Evolutionary conservation across 2,797 vertebrate species (phyloP), one percentile per base, ranked within the genome.

Genomic region (Spheniscus humboldti): DNA sequence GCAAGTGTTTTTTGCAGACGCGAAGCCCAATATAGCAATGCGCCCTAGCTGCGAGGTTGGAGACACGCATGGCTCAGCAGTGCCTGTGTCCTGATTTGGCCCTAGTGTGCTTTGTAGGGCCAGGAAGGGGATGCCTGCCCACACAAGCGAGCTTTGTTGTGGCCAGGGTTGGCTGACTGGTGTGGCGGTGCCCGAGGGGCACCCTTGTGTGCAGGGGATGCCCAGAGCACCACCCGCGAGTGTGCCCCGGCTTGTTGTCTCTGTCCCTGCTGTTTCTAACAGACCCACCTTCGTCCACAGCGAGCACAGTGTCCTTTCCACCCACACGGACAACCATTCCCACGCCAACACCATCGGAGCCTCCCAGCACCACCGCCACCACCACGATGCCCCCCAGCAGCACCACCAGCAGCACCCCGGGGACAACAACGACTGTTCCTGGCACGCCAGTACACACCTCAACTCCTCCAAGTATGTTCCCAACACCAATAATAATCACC

Each of bases 311-410:
- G 13, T 4, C 45, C 7, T 0, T 52, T 47, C 15, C 73, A 69
- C 14, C 67, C 2, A 0, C 17, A 10, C n/a, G 16, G 0, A 83
- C 66, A 41, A 27, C 75, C 1, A 0, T 13, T 55, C 2, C 67
- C 9, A 11, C 0, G 0, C 0, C 3, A 16, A 33, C 59, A 1
- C 4, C 27, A 0, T 15, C 18, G 0, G 8, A 30, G 18, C 16
- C 50, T 53, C 3, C 3, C n/a, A 78, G 15, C 37, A 48, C 11
- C 33, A 52, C n/a, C 1, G 4, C 56, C 30, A 47, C 18, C 31
- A 39, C 52, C n/a, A 66, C 5, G 0, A 1, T 9, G 1, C 20
- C 31, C 6, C 28, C 22, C n/a, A 43, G 8, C 37, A 35, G 7
- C 56, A 75, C 11, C 17, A 41, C 27, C 64, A n/a, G 6, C 30